Conservation (phyloP, 2,888 invertebrate species). For the Dasysyrphus albostriatus region DNA sequence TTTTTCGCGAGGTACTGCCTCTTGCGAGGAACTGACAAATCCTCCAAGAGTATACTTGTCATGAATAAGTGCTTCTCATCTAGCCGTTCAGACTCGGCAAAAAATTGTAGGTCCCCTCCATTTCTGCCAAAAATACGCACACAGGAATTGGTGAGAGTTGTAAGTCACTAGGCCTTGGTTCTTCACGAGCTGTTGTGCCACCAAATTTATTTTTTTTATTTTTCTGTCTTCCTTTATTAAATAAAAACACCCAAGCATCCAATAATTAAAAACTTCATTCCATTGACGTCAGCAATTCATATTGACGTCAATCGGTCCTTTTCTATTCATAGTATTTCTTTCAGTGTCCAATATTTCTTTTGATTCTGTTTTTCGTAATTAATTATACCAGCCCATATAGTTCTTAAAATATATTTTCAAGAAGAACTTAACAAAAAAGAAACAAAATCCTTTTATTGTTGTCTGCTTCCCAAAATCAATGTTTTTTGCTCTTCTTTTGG, state of each 20-base stretch:
- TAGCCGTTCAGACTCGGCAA: too few relatives aligned
- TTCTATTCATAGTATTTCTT: background rate
- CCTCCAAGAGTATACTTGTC: too few relatives aligned
- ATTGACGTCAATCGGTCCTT: conserved; percentile 11
- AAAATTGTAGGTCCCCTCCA: too few relatives aligned
- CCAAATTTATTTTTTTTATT: too few relatives aligned
- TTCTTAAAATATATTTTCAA: conserved; percentile 57
- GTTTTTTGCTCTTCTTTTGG: conserved; percentile 44
- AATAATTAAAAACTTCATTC: background rate
- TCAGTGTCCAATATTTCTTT: conserved; percentile 28
- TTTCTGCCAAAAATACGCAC: too few relatives aligned
- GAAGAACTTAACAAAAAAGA: background rate
- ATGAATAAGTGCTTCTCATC: too few relatives aligned
- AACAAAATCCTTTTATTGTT: conserved; percentile 55
- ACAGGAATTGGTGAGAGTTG: too few relatives aligned
- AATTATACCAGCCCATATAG: conserved; percentile 41
- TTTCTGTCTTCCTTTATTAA: background rate
- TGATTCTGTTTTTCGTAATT: conserved; percentile 23
- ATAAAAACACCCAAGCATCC: background rate
- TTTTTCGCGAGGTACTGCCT: too few relatives aligned
- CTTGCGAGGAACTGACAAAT: too few relatives aligned
- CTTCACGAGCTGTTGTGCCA: too few relatives aligned
- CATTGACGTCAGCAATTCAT: background rate
- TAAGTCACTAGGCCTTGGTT: too few relatives aligned
- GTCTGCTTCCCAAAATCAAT: conserved; percentile 47